These are phyloP conservation scores for Rhabdophis nuchalis DNA, from an alignment of 2,797 vertebrate species.

Conservation along the genomic window DNA sequence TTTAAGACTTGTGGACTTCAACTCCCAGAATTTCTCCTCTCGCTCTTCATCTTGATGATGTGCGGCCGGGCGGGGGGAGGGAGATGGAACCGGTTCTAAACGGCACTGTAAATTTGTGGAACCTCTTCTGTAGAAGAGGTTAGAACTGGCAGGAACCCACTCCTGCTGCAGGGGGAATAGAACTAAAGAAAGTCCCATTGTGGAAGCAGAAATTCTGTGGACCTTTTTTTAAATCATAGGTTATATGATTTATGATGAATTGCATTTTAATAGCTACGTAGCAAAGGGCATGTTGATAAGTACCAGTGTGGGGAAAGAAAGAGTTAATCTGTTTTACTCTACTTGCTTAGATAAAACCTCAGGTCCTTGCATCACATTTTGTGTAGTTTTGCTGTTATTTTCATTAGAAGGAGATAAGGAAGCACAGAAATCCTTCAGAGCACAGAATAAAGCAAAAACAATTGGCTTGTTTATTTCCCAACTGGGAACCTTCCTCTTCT, in stretches of 20 bases:
- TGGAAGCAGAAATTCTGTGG: background rate
- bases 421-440: slow-evolving; percentile 1
- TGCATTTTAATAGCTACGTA: background rate
- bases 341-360: background rate
- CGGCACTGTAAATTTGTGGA: too few species aligned
- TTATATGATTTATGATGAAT: background rate
- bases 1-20: too few species aligned
- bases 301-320: background rate
- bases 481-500: background rate
- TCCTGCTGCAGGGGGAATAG: background rate
- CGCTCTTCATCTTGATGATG: too few species aligned
- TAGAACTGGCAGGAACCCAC: too few species aligned
- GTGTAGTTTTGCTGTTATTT: background rate
- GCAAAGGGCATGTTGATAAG: background rate
- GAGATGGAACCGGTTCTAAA: too few species aligned
- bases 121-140: too few species aligned
- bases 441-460: background rate
- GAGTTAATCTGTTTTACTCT: background rate
- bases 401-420: background rate
- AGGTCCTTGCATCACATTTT: background rate
- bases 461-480: background rate
- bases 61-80: too few species aligned
- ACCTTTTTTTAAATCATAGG: background rate
- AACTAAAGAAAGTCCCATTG: background rate
- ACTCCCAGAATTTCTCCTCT: too few species aligned